These are phyloP conservation scores for Chymomyza amoena DNA, from an alignment of 2,888 invertebrate genomes.

Conservation along the genomic window DNA sequence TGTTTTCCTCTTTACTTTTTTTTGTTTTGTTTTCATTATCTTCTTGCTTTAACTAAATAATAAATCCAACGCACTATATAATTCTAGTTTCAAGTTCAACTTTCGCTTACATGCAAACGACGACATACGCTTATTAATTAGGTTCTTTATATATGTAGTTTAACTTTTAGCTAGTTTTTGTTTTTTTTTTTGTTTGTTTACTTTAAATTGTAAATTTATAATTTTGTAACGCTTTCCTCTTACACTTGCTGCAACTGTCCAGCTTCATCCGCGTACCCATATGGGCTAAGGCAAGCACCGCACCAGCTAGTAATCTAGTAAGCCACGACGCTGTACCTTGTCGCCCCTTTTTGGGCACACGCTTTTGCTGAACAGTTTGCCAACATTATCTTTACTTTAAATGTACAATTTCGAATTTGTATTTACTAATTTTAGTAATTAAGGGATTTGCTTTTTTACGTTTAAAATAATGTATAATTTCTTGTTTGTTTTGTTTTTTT, in stretches of 20 bases:
- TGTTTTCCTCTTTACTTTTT: constrained; percentile 39
- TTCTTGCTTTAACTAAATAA: constrained; percentile 63
- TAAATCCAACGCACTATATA: constrained; percentile 72
- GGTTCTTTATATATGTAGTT: constrained; percentile 72
- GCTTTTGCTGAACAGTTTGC: constrained; percentile 14
- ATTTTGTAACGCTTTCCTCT: constrained; percentile 53
- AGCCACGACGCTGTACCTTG: constrained; percentile 31
- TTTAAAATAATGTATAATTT: constrained; percentile 59
- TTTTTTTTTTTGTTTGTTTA: constrained; percentile 39
- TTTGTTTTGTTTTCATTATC: constrained; percentile 38
- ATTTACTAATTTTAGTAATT: constrained; percentile 69
- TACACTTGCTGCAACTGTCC: constrained; percentile 2
- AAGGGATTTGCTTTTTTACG: constrained; percentile 46
- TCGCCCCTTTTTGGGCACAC: constrained; percentile 23
- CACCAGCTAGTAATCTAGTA: background rate
- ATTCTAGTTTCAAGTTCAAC: constrained; percentile 74
- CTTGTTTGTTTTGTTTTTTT: constrained; percentile 31
- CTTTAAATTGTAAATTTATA: constrained; percentile 62
- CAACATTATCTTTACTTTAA: constrained; percentile 41
- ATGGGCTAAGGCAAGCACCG: constrained; percentile 30
- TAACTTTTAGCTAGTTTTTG: constrained; percentile 72
- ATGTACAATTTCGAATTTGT: constrained; percentile 69
- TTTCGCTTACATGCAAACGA: constrained; percentile 73
- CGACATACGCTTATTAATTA: constrained; percentile 71
- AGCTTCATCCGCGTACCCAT: background rate